Percentiles rank a stretch among this genome's conserved stretches.
Conservation (phyloP, 2,113 vertebrate genomes). For the Indicator maculatus region DNA sequence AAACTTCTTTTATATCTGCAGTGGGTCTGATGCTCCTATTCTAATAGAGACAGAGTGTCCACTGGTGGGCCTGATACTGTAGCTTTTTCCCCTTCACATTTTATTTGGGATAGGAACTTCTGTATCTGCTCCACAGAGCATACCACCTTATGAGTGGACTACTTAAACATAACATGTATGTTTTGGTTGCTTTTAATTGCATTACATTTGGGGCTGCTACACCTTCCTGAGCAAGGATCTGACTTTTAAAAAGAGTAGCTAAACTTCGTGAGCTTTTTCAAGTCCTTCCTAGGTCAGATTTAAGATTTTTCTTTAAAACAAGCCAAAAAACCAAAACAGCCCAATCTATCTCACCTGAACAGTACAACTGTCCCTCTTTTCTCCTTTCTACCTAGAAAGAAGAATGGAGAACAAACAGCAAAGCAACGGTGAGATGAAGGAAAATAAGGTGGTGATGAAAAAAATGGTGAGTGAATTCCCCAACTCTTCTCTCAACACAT, state of each 20-base stretch:
- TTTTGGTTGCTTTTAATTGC: not conserved
- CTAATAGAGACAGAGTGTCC: accelerated
- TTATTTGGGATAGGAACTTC: not conserved
- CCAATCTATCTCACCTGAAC: not conserved
- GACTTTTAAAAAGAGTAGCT: not conserved
- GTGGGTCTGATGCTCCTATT: not conserved
- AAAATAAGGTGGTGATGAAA: not conserved
- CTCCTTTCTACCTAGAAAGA: not conserved
- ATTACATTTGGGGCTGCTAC: not conserved
- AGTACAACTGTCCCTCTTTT: not conserved
- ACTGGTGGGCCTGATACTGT: not conserved
- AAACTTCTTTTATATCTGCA: not conserved
- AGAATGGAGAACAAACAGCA: slow-evolving; percentile 39
- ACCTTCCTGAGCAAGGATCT: not conserved
- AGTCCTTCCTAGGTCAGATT: not conserved
- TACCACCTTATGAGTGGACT: not conserved
- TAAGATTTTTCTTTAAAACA: not conserved
- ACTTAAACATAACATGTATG: not conserved
- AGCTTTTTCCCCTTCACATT: not conserved
- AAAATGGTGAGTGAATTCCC: slow-evolving; percentile 64
- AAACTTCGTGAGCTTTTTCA: not conserved
- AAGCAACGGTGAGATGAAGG: not conserved
- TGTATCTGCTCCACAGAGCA: not conserved
- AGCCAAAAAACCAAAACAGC: not conserved
- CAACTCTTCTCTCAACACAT: not conserved